Evolutionary conservation across 53 echinoderm and acorn worm species (phyloP).

Genomic region (Holothuria leucospilota): DNA sequence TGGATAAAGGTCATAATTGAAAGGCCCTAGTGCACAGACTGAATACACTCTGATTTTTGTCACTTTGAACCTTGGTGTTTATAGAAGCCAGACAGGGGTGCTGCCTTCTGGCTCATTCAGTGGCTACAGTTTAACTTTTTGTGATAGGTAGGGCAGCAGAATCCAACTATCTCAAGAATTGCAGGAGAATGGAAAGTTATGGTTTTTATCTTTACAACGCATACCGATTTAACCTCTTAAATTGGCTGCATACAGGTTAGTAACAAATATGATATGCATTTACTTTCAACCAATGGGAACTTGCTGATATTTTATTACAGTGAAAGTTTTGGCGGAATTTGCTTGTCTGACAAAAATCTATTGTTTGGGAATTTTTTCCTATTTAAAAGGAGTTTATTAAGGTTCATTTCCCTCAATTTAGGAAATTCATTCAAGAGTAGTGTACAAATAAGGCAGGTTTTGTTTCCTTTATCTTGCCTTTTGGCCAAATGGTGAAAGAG

Average conservation of each 20-base stretch:
- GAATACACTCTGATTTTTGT: not conserved
- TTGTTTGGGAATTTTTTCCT: too few species aligned
- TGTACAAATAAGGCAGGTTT: too few species aligned
- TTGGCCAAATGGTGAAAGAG: too few species aligned
- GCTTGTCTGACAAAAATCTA: too few species aligned
- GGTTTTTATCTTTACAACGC: not conserved
- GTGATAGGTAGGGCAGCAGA: too few species aligned
- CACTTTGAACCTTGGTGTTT: not conserved
- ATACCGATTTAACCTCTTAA: constrained; percentile 4
- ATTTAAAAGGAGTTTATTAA: too few species aligned
- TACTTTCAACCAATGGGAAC: not conserved
- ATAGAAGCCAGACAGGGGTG: not conserved
- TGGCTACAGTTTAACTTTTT: not conserved
- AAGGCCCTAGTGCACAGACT: constrained; percentile 21
- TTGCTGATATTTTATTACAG: too few species aligned
- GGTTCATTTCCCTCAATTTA: too few species aligned
- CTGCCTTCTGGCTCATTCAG: not conserved
- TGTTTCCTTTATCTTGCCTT: too few species aligned
- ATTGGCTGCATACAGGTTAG: constrained; percentile 16
- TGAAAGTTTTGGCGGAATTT: too few species aligned
- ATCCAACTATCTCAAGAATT: too few species aligned
- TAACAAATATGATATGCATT: not conserved
- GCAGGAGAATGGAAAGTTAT: not conserved
- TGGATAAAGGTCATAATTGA: constrained; percentile 30
- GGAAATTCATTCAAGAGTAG: too few species aligned